Base-by-base conservation (phyloP, 2,113 vertebrate species). In the Forbesichthys agassizii region DNA sequence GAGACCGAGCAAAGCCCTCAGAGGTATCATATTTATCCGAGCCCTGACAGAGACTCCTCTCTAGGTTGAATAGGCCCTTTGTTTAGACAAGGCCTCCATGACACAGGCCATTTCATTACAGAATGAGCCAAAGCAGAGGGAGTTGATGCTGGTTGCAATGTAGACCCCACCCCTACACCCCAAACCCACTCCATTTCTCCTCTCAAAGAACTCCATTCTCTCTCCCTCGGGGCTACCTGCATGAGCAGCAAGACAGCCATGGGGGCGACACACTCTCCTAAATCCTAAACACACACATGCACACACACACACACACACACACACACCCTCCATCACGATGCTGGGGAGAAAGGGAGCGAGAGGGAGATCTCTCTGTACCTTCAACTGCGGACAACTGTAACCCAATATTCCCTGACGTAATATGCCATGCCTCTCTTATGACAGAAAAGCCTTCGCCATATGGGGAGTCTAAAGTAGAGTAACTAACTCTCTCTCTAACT, bases 21-120 rank as follows among this genome's bases (percentile, higher is more conserved):
- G 84, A 82, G 87, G 91, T 90, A 92, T 93, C 84, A 48, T 87
- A 76, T 92, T 92, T 86, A 79, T 78, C 83, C 64, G 33, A 66
- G 82, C 68, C 85, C 75, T 88, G 83, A 90, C 83, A 89, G 87
- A 90, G 84, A 87, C 86, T 88, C 81, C 82, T 68, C 74, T 84
- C 77, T 74, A 58, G 61, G 68, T 72, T 92, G 91, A 93, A 93
- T 93, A 68, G 88, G 64, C 75, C 78, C 82, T 92, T 93, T 93
- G 91, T 93, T 86, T 84, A 36, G 60, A 82, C 70, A 82, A 81
- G 75, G 77, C 83, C 88, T 92, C 83, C 86, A 88, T 90, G 83
- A 89, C 88, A 92, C 88, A 85, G 82, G 85, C 88, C 87, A 87
- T 91, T 92, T 92, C 80, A 87, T 92, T 91, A 84, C 78, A 89